Base-by-base conservation (phyloP, 2,888 invertebrate species). In the Latrodectus elegans region DNA sequence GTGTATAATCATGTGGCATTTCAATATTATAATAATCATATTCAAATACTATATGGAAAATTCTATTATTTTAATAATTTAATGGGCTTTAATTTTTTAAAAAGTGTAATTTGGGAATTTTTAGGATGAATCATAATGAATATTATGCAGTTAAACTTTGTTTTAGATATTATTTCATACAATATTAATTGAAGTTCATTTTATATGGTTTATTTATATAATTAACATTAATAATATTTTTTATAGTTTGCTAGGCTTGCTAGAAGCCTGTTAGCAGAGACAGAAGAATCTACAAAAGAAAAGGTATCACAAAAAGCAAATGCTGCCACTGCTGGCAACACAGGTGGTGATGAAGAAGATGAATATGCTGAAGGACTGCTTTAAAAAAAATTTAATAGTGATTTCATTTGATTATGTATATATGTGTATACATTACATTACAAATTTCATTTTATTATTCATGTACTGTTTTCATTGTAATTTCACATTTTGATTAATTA, bases 161-260 rank as follows among this genome's bases (percentile, higher is more conserved):
- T 4, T 12, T 17, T 22, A 49, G n/a, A 3, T 17, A 14, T 51
- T 67, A 52, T 17, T 17, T 17, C n/a, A 10, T 38, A 67, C 51
- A 1, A 15, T 65, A 4, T 64, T 26, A 17, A 22, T 4, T 52
- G 53, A n/a, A 3, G 26, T 55, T 6, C 11, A 10, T 55, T 8
- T 0, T 51, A 53, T 14, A 17, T 22, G 55, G 60, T 38, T n/a
- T 10, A 14, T 51, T 11, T 10, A 3, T 9, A 17, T 67, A n/a
- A 15, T 11, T 0, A 17, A 8, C 1, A 38, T 17, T 65, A 10
- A 65, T 11, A 38, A 12, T 75, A 15, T 55, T 14, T 6, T 52
- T 52, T 52, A 8, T 38, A 89, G 89, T 89, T 75, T 79, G 89
- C 89, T 12, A 86, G 78, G 67, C 55, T 89, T 6, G 89, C 89